These are phyloP conservation scores for Colostygia pectinataria DNA, from an alignment of 2,888 invertebrate species.

Conservation along the genomic window DNA sequence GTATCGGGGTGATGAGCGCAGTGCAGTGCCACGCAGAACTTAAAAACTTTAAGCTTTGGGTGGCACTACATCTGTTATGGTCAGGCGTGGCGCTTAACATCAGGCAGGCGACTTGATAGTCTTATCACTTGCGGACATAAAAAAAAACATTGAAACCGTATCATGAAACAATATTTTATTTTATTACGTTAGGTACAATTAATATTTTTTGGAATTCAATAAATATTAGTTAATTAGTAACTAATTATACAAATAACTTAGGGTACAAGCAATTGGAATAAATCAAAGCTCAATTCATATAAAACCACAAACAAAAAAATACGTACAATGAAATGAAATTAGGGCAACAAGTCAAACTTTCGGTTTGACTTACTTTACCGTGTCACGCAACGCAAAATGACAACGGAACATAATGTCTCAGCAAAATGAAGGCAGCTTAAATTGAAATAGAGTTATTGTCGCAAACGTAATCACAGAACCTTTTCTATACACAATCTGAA, in stretches of 20 bases:
- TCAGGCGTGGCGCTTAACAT: too few relatives aligned
- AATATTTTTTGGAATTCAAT: slow-evolving; percentile 16
- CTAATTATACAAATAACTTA: slow-evolving; percentile 4
- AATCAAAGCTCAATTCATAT: slow-evolving; percentile 64
- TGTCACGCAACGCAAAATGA: slow-evolving; percentile 69
- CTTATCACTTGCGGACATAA: too few relatives aligned
- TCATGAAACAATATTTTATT: slow-evolving; percentile 4
- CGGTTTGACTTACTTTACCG: slow-evolving; percentile 66
- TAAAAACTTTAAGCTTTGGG: too few relatives aligned
- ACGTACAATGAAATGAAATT: slow-evolving; percentile 70
- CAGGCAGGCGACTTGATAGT: too few relatives aligned
- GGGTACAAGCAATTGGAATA: slow-evolving; percentile 36
- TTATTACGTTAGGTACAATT: neutral
- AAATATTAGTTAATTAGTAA: slow-evolving; percentile 25
- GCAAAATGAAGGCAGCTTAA: slow-evolving; percentile 50
- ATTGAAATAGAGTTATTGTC: slow-evolving; percentile 35
- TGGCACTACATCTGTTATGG: too few relatives aligned
- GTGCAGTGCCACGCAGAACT: too few relatives aligned
- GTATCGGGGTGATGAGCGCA: too few relatives aligned
- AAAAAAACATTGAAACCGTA: too few relatives aligned
- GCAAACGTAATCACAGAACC: slow-evolving; percentile 25
- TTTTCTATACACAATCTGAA: too few relatives aligned
- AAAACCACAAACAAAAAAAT: slow-evolving; percentile 65
- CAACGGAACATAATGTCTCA: slow-evolving; percentile 61
- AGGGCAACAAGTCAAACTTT: slow-evolving; percentile 72